A percentile compares a stretch with the other conserved stretches of the same genome.
Evolutionary conservation across 2,797 vertebrate genomes (phyloP).

Genomic region (Argya squamiceps): DNA sequence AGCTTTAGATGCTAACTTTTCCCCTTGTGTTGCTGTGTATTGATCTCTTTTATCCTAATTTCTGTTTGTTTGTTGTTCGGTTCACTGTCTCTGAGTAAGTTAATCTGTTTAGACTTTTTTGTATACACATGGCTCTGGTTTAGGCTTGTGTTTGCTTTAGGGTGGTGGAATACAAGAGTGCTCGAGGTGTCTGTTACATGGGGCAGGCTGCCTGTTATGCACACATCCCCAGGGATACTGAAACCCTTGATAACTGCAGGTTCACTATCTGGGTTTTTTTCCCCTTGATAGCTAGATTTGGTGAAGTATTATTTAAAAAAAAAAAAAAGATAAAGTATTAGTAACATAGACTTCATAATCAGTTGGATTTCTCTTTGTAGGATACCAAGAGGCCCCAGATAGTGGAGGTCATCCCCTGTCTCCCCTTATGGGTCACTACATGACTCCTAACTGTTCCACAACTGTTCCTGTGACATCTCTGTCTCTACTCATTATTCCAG

Average conservation of each 20-base stretch:
- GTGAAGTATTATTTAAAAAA: not conserved
- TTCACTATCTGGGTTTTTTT: fast-evolving
- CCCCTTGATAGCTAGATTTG: not conserved
- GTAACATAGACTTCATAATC: too few relatives aligned
- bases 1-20: constrained; percentile 55
- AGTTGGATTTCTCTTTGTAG: not conserved
- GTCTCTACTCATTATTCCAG: not conserved
- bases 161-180: not conserved
- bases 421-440: not conserved
- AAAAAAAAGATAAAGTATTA: not conserved
- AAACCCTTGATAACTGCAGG: not conserved
- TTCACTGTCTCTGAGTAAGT: constrained; percentile 24
- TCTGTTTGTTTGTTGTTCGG: constrained; percentile 58
- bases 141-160: constrained; percentile 36
- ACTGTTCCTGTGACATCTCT: not conserved
- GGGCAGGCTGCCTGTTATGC: not conserved
- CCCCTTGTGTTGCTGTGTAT: not conserved
- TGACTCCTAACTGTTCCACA: not conserved
- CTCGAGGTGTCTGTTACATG: not conserved
- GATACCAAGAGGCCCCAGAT: not conserved
- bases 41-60: constrained; percentile 61
- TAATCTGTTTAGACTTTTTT: constrained; percentile 56
- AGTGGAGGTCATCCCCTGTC: not conserved
- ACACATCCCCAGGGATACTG: not conserved
- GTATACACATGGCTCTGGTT: constrained; percentile 25